Evolutionary conservation across 2,797 vertebrate species (phyloP).

Genomic region (Cynodonichthys magdalenae): DNA sequence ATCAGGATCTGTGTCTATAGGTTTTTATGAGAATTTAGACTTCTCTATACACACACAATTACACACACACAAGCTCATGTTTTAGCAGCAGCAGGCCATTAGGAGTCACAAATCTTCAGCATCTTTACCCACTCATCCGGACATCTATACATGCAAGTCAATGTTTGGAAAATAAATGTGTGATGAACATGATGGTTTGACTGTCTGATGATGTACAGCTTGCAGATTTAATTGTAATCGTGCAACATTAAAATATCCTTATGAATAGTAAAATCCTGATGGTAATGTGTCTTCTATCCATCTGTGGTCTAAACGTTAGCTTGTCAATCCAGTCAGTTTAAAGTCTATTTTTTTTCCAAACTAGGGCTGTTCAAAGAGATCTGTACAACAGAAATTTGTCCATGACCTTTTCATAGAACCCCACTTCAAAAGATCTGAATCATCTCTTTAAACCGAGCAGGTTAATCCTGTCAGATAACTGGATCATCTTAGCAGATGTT

Average conservation of each 20-base stretch:
- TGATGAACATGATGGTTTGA: slow-evolving; percentile 37
- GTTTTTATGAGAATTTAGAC: background rate
- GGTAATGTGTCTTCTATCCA: background rate
- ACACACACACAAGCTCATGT: background rate
- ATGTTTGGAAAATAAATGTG: slow-evolving; percentile 49
- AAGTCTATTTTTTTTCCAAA: too few species aligned
- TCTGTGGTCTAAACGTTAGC: too few species aligned
- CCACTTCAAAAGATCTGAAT: too few species aligned
- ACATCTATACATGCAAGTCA: slow-evolving; percentile 28
- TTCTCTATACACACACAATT: background rate
- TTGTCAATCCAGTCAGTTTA: too few species aligned
- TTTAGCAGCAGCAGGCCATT: slow-evolving; percentile 36
- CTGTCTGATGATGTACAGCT: too few species aligned
- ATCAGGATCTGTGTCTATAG: slow-evolving; percentile 1
- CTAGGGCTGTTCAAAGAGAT: too few species aligned
- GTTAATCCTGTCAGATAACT: slow-evolving; percentile 69
- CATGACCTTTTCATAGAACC: too few species aligned
- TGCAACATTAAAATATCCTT: background rate
- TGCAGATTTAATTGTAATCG: background rate
- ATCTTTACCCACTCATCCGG: slow-evolving; percentile 25
- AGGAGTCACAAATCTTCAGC: slow-evolving; percentile 25
- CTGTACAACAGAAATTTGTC: too few species aligned
- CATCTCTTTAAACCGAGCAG: slow-evolving; percentile 64
- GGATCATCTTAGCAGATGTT: slow-evolving; percentile 56
- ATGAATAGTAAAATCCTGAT: background rate